Evolutionary conservation across 1,140 invertebrate species (phyloP).

Genomic region (Aphaenogaster ashmeadi): DNA sequence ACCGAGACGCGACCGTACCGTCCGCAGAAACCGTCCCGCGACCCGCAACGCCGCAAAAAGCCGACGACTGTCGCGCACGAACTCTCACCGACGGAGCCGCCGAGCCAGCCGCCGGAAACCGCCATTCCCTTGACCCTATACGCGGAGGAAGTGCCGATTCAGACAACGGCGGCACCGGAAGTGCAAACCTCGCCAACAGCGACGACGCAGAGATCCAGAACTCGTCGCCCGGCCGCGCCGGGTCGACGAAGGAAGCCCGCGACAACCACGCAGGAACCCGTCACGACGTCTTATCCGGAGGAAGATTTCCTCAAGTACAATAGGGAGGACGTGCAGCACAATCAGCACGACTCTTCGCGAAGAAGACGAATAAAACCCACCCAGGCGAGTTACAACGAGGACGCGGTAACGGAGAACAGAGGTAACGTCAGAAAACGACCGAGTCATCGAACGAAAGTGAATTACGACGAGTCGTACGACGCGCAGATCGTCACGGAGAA

Average conservation of each 20-base stretch:
- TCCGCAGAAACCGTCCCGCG: constrained; percentile 69
- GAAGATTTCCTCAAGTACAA: constrained; percentile 75
- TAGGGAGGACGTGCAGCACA: constrained; percentile 25
- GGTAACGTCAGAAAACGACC: constrained; percentile 72
- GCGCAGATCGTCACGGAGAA: constrained; percentile 74
- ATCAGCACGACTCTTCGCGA: constrained; percentile 55
- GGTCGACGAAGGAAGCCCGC: constrained; percentile 69
- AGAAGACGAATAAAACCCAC: constrained; percentile 66
- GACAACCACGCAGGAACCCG: constrained; percentile 72
- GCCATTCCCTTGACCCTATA: constrained; percentile 52
- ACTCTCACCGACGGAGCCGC: constrained; percentile 65
- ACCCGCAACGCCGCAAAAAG: constrained; percentile 72
- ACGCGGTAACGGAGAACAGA: constrained; percentile 63
- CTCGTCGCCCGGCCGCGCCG: constrained; percentile 68
- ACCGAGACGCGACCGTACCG: constrained; percentile 65
- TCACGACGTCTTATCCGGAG: constrained; percentile 29
- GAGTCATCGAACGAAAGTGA: constrained; percentile 68
- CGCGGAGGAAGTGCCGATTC: constrained; percentile 64
- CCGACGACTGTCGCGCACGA: constrained; percentile 69
- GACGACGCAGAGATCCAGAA: constrained; percentile 67
- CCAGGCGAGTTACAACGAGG: constrained; percentile 45
- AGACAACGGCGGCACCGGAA: constrained; percentile 62
- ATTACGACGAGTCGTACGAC: constrained; percentile 72
- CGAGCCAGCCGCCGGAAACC: constrained; percentile 68
- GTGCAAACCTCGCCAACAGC: constrained; percentile 5